Evolutionary conservation across 2,888 invertebrate species (phyloP).

Genomic region (Eutolmus rufibarbis): DNA sequence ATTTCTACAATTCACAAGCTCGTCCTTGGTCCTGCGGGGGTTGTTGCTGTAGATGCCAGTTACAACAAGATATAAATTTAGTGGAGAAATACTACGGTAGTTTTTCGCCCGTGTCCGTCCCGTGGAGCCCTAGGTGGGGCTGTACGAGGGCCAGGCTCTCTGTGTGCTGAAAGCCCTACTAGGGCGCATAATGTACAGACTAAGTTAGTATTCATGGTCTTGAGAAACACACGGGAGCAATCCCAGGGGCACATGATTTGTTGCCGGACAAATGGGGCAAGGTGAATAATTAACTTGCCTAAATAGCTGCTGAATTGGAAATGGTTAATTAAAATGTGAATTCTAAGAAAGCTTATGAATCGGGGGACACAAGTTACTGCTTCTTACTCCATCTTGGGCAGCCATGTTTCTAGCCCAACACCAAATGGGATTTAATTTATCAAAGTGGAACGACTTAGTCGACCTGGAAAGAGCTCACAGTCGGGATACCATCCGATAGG

Average conservation of each 20-base stretch:
- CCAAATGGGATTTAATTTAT: neutral
- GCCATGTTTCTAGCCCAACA: neutral
- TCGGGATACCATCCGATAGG: neutral
- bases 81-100: slow-evolving; percentile 25
- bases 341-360: slow-evolving; percentile 13
- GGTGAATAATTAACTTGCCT: slow-evolving; percentile 46
- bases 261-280: slow-evolving; percentile 44
- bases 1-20: slow-evolving; percentile 45
- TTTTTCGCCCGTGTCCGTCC: neutral
- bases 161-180: neutral
- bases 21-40: slow-evolving; percentile 3
- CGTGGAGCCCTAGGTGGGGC: neutral
- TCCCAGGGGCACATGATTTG: slow-evolving; percentile 39
- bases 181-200: neutral
- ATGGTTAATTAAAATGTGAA: slow-evolving; percentile 37
- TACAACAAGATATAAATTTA: slow-evolving; percentile 44
- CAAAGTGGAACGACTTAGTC: neutral
- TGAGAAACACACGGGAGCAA: slow-evolving; percentile 19
- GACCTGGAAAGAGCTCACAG: neutral
- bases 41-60: slow-evolving; percentile 40
- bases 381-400: neutral
- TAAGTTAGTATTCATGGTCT: slow-evolving; percentile 34
- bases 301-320: slow-evolving; percentile 33
- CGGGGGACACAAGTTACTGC: neutral
- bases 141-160: neutral